These are phyloP conservation scores for Drosophila paramelanica DNA, from an alignment of 2,888 invertebrate species.

Conservation along the genomic window DNA sequence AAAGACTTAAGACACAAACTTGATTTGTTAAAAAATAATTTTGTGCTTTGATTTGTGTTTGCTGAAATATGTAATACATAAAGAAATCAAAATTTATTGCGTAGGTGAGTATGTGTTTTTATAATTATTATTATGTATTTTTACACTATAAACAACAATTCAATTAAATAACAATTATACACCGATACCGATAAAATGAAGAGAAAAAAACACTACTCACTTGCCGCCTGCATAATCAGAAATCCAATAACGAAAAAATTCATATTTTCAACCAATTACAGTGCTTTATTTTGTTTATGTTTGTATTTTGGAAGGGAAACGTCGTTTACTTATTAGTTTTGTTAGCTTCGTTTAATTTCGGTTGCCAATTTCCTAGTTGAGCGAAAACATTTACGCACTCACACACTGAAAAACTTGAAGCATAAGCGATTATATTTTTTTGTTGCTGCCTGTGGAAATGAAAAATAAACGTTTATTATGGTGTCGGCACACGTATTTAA, in stretches of 20 bases:
- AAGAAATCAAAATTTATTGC: slow-evolving; percentile 3
- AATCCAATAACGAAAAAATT: slow-evolving; percentile 83
- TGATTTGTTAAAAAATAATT: slow-evolving; percentile 7
- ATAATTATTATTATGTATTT: neutral
- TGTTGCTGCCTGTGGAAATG: slow-evolving; percentile 32
- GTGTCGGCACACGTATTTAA: slow-evolving; percentile 17
- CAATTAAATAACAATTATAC: slow-evolving; percentile 9
- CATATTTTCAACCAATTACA: slow-evolving; percentile 63
- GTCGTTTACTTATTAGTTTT: slow-evolving; percentile 38
- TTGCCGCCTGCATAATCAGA: slow-evolving; percentile 83
- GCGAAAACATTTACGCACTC: slow-evolving; percentile 45
- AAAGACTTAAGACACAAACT: slow-evolving; percentile 69
- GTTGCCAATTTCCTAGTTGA: slow-evolving; percentile 40
- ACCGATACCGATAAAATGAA: slow-evolving; percentile 35
- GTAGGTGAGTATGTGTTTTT: slow-evolving; percentile 15
- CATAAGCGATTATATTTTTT: slow-evolving; percentile 32
- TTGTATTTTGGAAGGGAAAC: slow-evolving; percentile 15
- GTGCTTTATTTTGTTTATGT: slow-evolving; percentile 22
- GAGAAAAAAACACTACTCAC: slow-evolving; percentile 67
- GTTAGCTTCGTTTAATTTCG: slow-evolving; percentile 55
- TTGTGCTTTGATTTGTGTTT: neutral
- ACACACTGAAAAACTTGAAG: slow-evolving; percentile 32
- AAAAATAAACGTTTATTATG: slow-evolving; percentile 34
- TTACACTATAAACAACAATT: slow-evolving; percentile 8
- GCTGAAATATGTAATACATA: slow-evolving; percentile 6